These are phyloP conservation scores for Protosalanx chinensis DNA, from an alignment of 2,797 vertebrate genomes.

Conservation along the genomic window DNA sequence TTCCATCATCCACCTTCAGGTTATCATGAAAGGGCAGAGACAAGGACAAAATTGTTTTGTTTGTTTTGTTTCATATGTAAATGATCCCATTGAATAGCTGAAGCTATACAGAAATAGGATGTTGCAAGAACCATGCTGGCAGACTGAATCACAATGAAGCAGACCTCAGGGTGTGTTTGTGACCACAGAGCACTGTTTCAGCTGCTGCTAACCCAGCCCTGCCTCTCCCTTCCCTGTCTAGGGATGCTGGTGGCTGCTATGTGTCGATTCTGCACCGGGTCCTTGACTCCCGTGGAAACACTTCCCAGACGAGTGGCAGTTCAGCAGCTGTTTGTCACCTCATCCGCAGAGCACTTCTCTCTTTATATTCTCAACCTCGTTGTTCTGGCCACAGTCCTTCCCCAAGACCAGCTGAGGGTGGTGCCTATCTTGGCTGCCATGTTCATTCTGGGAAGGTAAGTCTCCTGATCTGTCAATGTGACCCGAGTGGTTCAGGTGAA, in stretches of 20 bases:
- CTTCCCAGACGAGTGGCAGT: slow-evolving; percentile 44
- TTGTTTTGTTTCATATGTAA: neutral
- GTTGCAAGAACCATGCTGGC: neutral
- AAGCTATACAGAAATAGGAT: neutral
- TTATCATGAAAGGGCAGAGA: slow-evolving; percentile 6
- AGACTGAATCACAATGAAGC: neutral
- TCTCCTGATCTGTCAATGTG: neutral
- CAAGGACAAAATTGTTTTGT: neutral
- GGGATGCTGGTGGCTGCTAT: slow-evolving; percentile 62
- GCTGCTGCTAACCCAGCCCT: neutral
- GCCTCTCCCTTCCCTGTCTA: slow-evolving; percentile 32
- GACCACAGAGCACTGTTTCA: neutral
- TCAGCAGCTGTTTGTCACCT: slow-evolving; percentile 66
- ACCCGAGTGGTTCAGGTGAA: neutral
- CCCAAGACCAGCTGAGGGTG: slow-evolving; percentile 68
- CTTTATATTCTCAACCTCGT: slow-evolving; percentile 73
- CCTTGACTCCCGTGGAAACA: slow-evolving; percentile 50
- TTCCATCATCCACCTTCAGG: slow-evolving; percentile 50
- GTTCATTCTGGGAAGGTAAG: slow-evolving; percentile 75
- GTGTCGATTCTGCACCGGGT: slow-evolving; percentile 67
- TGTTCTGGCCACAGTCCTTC: slow-evolving; percentile 65
- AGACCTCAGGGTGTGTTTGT: neutral
- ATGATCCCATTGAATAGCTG: neutral
- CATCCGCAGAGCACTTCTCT: slow-evolving; percentile 65
- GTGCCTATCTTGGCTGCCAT: slow-evolving; percentile 67